A percentile compares a stretch with the other conserved stretches of the same genome.
These are phyloP conservation scores for Istiophorus platypterus DNA, from an alignment of 2,113 vertebrate species.

Conservation along the genomic window DNA sequence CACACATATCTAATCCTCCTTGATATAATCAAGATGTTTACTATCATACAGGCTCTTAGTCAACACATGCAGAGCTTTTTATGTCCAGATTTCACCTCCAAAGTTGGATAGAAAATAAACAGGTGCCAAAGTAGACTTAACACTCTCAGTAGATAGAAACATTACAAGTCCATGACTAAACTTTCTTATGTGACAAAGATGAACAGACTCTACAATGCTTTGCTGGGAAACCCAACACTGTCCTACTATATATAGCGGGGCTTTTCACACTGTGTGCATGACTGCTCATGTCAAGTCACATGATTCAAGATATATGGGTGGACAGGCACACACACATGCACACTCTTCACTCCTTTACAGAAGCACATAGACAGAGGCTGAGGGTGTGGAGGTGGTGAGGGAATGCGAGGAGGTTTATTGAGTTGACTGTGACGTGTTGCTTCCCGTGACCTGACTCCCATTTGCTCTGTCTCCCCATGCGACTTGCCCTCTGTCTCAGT, in stretches of 20 bases:
- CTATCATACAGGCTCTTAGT: not conserved
- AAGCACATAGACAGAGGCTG: slow-evolving; percentile 18
- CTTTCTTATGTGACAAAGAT: slow-evolving; percentile 63
- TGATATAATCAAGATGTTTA: not conserved
- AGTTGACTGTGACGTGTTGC: slow-evolving; percentile 73
- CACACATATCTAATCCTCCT: not conserved
- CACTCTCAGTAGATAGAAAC: slow-evolving; percentile 30
- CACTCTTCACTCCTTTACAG: slow-evolving; percentile 16
- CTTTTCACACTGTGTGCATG: slow-evolving; percentile 78
- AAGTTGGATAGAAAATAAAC: slow-evolving; percentile 25
- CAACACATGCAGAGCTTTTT: slow-evolving; percentile 8
- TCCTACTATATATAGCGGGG: slow-evolving; percentile 77
- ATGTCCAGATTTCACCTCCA: slow-evolving; percentile 36
- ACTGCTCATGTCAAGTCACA: slow-evolving; percentile 78
- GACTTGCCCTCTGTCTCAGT: slow-evolving; percentile 66
- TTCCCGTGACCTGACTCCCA: slow-evolving; percentile 78
- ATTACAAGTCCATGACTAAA: slow-evolving; percentile 20
- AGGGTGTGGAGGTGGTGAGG: slow-evolving; percentile 63
- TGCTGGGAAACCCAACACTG: slow-evolving; percentile 78
- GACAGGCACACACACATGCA: slow-evolving; percentile 40
- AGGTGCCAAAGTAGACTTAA: slow-evolving; percentile 3
- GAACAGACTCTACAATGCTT: slow-evolving; percentile 68
- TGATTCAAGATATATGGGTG: slow-evolving; percentile 76
- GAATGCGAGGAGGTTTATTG: slow-evolving; percentile 72
- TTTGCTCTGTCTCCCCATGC: slow-evolving; percentile 67